Base-by-base conservation (phyloP, 2,888 invertebrate species). In the Mystacides longicornis region DNA sequence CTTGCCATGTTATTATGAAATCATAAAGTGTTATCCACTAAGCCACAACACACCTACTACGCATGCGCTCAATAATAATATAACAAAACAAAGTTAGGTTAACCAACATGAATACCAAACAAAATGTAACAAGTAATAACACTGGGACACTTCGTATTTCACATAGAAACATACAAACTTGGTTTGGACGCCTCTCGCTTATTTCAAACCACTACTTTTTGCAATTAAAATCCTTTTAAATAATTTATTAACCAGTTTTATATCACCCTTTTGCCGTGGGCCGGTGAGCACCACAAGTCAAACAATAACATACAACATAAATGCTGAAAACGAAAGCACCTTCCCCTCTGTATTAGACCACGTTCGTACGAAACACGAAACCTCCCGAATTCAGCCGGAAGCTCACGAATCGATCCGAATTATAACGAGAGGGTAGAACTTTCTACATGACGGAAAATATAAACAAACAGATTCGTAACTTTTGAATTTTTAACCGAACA, bases 221-320 rank as follows among this genome's bases (percentile, higher is more conserved):
- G 9, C 20, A 7, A 37, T 4, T 37, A 37, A 27, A 37, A 16
- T 46, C 20, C 20, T 18, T 46, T 46, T 21, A 46, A 19, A 46
- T 21, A 19, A 19, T 43, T 21, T 19, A 46, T 46, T 46, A 11
- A 3, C 7, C 2, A 46, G n/a, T 14, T 19, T 14, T 14, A n/a
- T n/a, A 46, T 46, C 46, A 21, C 20, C 20, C 37, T 37, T 37
- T 37, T n/a, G n/a, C 20, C n/a, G 18, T 9, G 21, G 4, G 20
- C 45, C 20, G 45, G 45, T 45, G 18, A 49, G 50, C 55, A 52
- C 57, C 53, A 54, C 57, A 57, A 60, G 60, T 57, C 55, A 60
- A 60, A 60, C 60, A 60, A 60, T 60, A 60, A 60, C 53, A 60
- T 55, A 60, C 57, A 57, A 37, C 55, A 57, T 55, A 60, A 60